Evolutionary conservation across 1,140 invertebrate genomes (phyloP).

Genomic region (Brachionus koreanus): DNA sequence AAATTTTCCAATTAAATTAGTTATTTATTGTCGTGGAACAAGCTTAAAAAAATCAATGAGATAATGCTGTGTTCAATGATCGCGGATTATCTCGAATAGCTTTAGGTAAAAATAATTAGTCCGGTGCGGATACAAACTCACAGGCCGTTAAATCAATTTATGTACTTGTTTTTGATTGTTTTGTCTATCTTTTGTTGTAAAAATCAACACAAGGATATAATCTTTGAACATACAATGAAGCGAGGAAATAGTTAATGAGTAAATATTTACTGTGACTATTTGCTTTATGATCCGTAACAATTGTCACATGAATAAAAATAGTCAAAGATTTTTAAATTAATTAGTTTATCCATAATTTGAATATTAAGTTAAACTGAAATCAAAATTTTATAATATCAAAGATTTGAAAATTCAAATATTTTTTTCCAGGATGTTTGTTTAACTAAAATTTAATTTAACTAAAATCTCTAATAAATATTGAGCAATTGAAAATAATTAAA

Average conservation of each 20-base stretch:
- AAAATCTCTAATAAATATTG: too few relatives aligned
- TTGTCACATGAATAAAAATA: background rate
- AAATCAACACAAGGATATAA: conserved; percentile 40
- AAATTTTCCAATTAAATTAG: background rate
- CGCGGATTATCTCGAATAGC: background rate
- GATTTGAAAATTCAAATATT: too few relatives aligned
- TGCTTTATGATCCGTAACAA: background rate
- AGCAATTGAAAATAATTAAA: too few relatives aligned
- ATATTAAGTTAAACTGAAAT: too few relatives aligned
- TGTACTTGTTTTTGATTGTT: background rate
- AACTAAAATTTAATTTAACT: too few relatives aligned
- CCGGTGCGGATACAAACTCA: conserved; percentile 21
- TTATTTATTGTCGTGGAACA: conserved; percentile 15
- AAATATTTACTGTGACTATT: background rate
- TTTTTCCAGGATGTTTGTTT: too few relatives aligned
- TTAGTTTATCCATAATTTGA: too few relatives aligned
- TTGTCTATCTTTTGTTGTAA: conserved; percentile 21
- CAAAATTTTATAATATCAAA: too few relatives aligned
- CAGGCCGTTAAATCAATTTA: conserved; percentile 4
- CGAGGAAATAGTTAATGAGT: background rate
- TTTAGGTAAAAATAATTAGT: background rate
- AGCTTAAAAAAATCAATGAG: background rate
- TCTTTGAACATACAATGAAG: conserved; percentile 19
- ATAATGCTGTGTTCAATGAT: background rate
- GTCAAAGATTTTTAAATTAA: too few relatives aligned